These are phyloP conservation scores for Balaenoptera acutorostrata DNA, from an alignment of 2,113 vertebrate species.

Conservation along the genomic window DNA sequence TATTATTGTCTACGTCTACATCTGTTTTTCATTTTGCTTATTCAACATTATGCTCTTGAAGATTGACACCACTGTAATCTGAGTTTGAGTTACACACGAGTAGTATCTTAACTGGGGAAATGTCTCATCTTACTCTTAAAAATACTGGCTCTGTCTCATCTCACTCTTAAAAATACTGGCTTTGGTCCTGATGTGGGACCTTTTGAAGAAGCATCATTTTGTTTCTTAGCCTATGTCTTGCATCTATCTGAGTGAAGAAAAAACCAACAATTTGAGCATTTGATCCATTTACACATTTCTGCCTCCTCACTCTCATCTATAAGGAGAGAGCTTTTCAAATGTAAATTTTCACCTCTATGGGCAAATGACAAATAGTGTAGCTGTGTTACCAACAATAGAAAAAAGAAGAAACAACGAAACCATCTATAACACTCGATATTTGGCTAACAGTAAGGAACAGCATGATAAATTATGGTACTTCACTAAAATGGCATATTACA, in stretches of 20 bases:
- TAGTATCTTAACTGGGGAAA: neutral
- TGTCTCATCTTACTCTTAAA: neutral
- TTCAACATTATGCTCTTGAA: neutral
- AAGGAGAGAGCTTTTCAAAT: neutral
- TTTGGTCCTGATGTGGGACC: neutral
- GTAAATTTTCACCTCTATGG: neutral
- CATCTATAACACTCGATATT: neutral
- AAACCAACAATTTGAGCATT: neutral
- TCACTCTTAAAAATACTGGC: neutral
- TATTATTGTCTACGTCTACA: neutral
- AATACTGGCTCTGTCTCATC: neutral
- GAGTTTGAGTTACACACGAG: neutral
- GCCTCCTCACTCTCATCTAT: neutral
- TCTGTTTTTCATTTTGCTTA: conserved; percentile 5
- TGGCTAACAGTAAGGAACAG: neutral
- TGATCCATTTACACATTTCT: neutral
- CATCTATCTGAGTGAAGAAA: neutral
- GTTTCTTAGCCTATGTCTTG: neutral
- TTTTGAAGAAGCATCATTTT: neutral
- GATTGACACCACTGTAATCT: neutral
- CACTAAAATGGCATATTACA: neutral
- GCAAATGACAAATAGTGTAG: neutral
- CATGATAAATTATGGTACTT: neutral
- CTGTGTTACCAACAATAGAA: neutral
- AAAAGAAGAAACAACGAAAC: neutral